phyloP scores from a whole-genome alignment of 2,113 vertebrate genomes.

The Callipepla squamata region DNA sequence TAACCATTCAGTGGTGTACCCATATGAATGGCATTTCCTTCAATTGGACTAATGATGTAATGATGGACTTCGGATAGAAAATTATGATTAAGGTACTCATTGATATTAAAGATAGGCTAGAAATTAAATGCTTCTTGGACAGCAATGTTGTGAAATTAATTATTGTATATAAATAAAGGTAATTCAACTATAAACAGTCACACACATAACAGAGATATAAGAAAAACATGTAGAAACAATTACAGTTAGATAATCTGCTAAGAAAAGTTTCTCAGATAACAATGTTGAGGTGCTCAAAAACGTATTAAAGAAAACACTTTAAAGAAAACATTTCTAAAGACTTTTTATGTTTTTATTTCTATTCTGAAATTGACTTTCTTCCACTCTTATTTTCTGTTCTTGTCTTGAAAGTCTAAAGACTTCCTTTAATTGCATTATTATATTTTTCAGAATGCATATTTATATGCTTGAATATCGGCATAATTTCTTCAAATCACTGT shows the following conservation, averaged over 20 bases:
- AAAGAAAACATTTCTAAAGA: background rate
- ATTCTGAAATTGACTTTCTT: background rate
- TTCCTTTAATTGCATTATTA: background rate
- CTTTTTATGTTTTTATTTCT: background rate
- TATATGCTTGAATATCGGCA: background rate
- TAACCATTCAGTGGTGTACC: background rate
- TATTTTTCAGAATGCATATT: background rate
- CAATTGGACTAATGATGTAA: background rate
- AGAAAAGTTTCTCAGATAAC: background rate
- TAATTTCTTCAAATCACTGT: background rate
- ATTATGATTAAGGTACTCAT: background rate
- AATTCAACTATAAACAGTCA: background rate
- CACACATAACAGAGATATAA: background rate
- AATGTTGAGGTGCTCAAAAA: background rate
- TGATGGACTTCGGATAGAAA: background rate
- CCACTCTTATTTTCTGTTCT: background rate
- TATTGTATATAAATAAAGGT: background rate
- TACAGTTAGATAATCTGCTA: background rate
- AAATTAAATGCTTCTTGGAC: background rate
- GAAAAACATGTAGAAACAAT: background rate
- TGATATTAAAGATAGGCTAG: background rate
- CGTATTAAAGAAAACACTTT: background rate
- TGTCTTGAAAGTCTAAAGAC: background rate
- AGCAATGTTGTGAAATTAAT: background rate
- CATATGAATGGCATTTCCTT: background rate